Evolutionary conservation across 2,113 vertebrate genomes (phyloP).

Genomic region (Cepphus grylle): DNA sequence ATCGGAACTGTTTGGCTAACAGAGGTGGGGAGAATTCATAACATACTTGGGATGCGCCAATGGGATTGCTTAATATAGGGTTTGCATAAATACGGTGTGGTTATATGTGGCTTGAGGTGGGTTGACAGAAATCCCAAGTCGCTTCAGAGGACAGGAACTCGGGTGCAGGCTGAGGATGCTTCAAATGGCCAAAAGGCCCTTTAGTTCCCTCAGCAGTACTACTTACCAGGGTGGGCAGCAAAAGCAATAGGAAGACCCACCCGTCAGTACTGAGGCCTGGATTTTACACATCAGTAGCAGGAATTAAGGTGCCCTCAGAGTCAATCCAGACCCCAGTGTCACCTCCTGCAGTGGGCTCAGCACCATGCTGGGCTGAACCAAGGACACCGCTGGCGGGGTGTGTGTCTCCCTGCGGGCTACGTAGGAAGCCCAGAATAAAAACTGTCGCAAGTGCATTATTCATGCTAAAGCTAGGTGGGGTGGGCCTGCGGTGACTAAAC

Average conservation of each 20-base stretch:
- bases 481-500: not conserved
- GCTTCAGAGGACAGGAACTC: fast-evolving
- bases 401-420: fast-evolving
- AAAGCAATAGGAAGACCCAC: not conserved
- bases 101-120: not conserved
- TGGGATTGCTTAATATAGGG: not conserved
- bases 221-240: not conserved
- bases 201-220: not conserved
- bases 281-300: not conserved
- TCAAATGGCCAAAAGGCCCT: not conserved
- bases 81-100: not conserved
- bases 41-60: not conserved
- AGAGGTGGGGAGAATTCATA: not conserved
- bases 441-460: no score
- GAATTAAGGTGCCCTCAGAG: not conserved
- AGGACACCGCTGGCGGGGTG: fast-evolving
- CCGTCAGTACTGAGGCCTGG: fast-evolving
- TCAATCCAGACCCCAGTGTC: not conserved
- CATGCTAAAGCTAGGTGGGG: not conserved
- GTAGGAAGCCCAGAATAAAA: not conserved
- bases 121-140: not conserved
- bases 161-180: not conserved
- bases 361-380: fast-evolving
- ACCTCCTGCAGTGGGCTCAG: not conserved
- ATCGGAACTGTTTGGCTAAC: not conserved